Evolutionary conservation across 2,888 invertebrate genomes (phyloP).

Genomic region (Agrenia bidenticulata): DNA sequence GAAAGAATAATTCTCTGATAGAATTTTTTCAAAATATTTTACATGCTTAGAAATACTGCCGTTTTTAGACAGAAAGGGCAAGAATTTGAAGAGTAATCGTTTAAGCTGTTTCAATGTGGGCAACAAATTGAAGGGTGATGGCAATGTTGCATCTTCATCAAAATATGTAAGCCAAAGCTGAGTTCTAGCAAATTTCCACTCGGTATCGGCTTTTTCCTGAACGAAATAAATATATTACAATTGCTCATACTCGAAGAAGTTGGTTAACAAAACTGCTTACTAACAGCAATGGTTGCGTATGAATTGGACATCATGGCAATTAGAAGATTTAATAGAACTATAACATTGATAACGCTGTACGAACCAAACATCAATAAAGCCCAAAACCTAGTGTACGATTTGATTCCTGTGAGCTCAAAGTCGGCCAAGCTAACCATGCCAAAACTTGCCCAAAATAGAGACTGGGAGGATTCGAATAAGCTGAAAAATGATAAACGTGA

Average conservation of each 20-base stretch:
- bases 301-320: slow-evolving; percentile 96
- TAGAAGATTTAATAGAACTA: slow-evolving; percentile 87
- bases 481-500: slow-evolving; percentile 58
- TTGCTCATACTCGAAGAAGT: too few relatives aligned
- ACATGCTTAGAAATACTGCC: slow-evolving; percentile 22
- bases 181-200: slow-evolving; percentile 95
- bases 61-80: slow-evolving; percentile 25
- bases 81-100: slow-evolving; percentile 29
- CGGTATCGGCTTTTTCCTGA: slow-evolving; percentile 88
- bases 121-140: slow-evolving; percentile 90
- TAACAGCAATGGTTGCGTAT: too few relatives aligned
- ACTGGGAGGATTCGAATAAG: slow-evolving; percentile 91
- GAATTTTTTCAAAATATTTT: slow-evolving; percentile 27
- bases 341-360: slow-evolving; percentile 91
- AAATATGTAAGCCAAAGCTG: slow-evolving; percentile 95
- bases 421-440: slow-evolving; percentile 85
- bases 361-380: slow-evolving; percentile 94
- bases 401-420: slow-evolving; percentile 84
- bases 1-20: not conserved
- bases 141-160: slow-evolving; percentile 84
- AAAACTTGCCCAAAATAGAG: slow-evolving; percentile 94
- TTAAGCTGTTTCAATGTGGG: slow-evolving; percentile 72
- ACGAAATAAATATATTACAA: too few relatives aligned
- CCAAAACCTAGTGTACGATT: slow-evolving; percentile 90
- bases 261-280: not conserved